These are phyloP conservation scores for Colletes latitarsis DNA, from an alignment of 1,140 invertebrate species.

Conservation along the genomic window DNA sequence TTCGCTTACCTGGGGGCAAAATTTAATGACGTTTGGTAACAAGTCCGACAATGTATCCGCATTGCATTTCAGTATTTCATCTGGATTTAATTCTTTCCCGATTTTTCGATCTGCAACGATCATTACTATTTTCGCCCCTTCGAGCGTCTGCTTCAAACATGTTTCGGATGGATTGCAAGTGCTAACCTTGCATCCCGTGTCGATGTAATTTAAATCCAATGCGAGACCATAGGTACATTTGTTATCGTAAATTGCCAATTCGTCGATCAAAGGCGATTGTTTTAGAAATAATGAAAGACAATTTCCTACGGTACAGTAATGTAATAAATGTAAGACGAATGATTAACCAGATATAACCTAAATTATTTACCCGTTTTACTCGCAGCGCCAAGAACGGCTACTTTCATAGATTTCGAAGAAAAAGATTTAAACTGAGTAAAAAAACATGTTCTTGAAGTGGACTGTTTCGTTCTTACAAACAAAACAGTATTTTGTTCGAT, in stretches of 20 bases:
- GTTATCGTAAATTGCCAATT: conserved; percentile 83
- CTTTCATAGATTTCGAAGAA: conserved; percentile 69
- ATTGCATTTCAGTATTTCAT: conserved; percentile 79
- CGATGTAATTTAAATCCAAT: conserved; percentile 83
- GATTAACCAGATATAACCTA: background rate
- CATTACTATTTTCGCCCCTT: conserved; percentile 82
- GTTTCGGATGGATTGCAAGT: conserved; percentile 78
- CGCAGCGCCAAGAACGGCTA: conserved; percentile 70
- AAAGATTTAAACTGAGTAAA: background rate
- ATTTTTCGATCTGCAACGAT: conserved; percentile 75
- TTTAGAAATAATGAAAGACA: conserved; percentile 82
- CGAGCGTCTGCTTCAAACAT: conserved; percentile 63
- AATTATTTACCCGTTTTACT: conserved; percentile 67
- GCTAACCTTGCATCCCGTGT: conserved; percentile 86
- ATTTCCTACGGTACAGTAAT: conserved; percentile 56
- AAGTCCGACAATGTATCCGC: conserved; percentile 79
- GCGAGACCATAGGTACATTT: conserved; percentile 79
- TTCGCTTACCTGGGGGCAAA: conserved; percentile 79
- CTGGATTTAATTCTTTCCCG: conserved; percentile 41
- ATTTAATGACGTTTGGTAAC: conserved; percentile 78
- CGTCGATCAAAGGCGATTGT: conserved; percentile 83
- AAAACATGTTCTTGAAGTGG: background rate
- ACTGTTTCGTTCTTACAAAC: background rate
- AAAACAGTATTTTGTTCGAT: background rate
- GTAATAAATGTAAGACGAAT: background rate